Percentiles rank a stretch among this genome's conserved stretches.
Conservation (phyloP, 2,797 vertebrate species). For the Hybognathus amarus region DNA sequence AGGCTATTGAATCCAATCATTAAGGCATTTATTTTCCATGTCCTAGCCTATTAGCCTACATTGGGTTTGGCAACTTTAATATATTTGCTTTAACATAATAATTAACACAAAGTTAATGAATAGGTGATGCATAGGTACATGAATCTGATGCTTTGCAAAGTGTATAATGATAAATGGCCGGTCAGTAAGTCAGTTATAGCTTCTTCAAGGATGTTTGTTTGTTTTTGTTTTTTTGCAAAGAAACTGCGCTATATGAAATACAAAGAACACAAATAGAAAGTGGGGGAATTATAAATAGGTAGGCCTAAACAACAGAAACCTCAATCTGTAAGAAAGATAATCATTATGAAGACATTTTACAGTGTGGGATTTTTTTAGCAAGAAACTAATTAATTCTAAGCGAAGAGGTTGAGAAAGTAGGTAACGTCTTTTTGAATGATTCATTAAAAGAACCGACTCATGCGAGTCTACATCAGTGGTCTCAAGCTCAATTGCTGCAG, state of each 20-base stretch:
- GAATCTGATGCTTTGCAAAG: neutral
- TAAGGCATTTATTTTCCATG: neutral
- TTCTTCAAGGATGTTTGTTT: neutral
- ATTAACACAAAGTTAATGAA: neutral
- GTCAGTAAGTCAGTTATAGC: neutral
- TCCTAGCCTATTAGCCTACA: too few relatives aligned
- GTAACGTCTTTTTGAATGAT: too few relatives aligned
- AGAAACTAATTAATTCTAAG: too few relatives aligned
- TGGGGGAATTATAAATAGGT: neutral
- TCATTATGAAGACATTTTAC: neutral
- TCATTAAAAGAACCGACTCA: too few relatives aligned
- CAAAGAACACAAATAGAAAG: neutral
- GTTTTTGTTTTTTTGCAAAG: neutral
- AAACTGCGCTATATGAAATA: neutral
- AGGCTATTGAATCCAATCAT: slow-evolving; percentile 6
- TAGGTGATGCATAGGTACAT: neutral
- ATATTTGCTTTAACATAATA: neutral
- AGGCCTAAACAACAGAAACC: neutral
- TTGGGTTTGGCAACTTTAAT: neutral
- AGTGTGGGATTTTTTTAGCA: neutral
- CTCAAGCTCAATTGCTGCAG: too few relatives aligned
- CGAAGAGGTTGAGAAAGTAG: too few relatives aligned
- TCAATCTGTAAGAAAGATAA: neutral
- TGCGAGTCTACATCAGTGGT: too few relatives aligned
- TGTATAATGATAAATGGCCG: neutral